Evolutionary conservation across 2,113 vertebrate species (phyloP).

Genomic region (Vombatus ursinus): DNA sequence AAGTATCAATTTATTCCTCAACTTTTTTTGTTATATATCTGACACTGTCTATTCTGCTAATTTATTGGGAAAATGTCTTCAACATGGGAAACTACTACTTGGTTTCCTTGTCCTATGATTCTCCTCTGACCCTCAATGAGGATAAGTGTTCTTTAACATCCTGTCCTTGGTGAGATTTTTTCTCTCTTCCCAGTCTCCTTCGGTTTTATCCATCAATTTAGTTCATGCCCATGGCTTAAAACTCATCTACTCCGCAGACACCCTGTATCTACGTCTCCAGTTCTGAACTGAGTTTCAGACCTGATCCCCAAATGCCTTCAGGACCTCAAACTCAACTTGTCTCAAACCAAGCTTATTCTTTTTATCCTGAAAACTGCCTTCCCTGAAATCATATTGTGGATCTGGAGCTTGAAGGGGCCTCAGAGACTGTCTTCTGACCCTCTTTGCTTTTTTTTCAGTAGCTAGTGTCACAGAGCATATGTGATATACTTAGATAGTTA

Average conservation of each 20-base stretch:
- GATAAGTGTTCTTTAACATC: not conserved
- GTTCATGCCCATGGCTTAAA: not conserved
- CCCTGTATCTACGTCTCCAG: not conserved
- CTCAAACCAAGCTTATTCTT: not conserved
- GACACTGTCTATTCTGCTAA: not conserved
- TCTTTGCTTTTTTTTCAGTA: not conserved
- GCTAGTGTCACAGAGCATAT: not conserved
- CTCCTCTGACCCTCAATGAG: not conserved
- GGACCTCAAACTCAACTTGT: not conserved
- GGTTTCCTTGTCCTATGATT: not conserved
- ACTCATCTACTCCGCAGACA: not conserved
- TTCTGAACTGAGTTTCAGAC: not conserved
- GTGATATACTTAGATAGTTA: not conserved
- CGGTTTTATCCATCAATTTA: not conserved
- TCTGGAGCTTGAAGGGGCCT: not conserved
- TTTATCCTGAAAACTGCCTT: not conserved
- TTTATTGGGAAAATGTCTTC: not conserved
- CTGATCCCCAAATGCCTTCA: not conserved
- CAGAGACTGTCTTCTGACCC: not conserved
- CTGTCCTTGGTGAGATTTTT: not conserved
- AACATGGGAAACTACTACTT: not conserved
- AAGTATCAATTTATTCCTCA: not conserved
- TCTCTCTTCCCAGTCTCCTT: not conserved
- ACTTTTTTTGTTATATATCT: not conserved
- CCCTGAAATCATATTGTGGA: not conserved